These are phyloP conservation scores for Diarsia mendica DNA, from an alignment of 2,888 invertebrate species.

Conservation along the genomic window DNA sequence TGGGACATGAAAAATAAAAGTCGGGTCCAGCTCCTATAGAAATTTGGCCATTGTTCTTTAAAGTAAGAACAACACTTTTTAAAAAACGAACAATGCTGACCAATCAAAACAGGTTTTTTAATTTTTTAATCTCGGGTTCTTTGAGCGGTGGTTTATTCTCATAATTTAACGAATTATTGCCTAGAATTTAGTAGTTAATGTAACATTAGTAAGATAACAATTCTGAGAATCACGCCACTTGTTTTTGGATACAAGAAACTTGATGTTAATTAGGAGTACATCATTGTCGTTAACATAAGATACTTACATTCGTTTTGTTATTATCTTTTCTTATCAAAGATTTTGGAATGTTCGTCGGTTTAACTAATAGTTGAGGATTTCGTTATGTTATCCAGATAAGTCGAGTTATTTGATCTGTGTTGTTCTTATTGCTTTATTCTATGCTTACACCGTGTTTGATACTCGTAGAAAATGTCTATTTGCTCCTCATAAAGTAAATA, in stretches of 20 bases:
- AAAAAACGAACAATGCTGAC: conserved; percentile 62
- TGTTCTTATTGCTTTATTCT: conserved; percentile 59
- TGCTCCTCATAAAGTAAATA: conserved; percentile 56
- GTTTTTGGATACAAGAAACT: conserved; percentile 73
- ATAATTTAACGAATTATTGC: conserved; percentile 81
- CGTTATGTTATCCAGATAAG: conserved; percentile 65
- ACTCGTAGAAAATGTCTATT: conserved; percentile 48
- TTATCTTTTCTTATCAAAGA: conserved; percentile 50
- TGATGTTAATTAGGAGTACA: conserved; percentile 63
- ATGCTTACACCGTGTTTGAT: conserved; percentile 43
- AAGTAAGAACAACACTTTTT: conserved; percentile 44
- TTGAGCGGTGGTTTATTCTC: conserved; percentile 71
- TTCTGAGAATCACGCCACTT: conserved; percentile 84
- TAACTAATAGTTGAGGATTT: conserved; percentile 39
- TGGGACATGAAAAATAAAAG: no score
- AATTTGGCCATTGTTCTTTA: no score
- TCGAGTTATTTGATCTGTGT: conserved; percentile 67
- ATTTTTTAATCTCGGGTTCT: conserved; percentile 54
- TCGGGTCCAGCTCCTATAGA: no score
- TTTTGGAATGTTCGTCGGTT: conserved; percentile 45
- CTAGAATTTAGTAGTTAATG: conserved; percentile 74
- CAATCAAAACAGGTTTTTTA: conserved; percentile 55
- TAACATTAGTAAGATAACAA: conserved; percentile 83
- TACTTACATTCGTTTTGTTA: conserved; percentile 50
- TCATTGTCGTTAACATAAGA: conserved; percentile 76